A percentile compares a stretch with the other conserved stretches of the same genome.
These are phyloP conservation scores for Calliopsis andreniformis DNA, from an alignment of 1,140 invertebrate species.

Conservation along the genomic window DNA sequence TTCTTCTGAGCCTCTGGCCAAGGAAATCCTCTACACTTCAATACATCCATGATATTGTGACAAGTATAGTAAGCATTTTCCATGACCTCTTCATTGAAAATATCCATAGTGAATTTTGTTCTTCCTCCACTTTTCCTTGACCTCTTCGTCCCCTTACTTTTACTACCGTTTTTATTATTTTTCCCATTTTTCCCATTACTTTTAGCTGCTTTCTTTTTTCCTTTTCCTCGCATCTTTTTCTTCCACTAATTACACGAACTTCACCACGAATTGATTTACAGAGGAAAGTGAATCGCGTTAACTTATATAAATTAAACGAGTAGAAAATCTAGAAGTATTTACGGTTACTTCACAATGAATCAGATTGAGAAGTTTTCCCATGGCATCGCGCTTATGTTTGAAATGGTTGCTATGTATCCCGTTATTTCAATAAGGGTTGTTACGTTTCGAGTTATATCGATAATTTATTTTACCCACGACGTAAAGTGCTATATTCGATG, in stretches of 20 bases:
- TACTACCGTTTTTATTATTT: conserved; percentile 81
- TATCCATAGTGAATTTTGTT: conserved; percentile 86
- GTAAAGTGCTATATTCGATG: background rate
- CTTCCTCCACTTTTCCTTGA: conserved; percentile 84
- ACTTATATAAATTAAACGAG: background rate
- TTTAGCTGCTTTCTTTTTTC: conserved; percentile 67
- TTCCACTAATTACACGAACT: background rate
- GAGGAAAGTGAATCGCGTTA: background rate
- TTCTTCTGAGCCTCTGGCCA: conserved; percentile 92
- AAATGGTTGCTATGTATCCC: conserved; percentile 8
- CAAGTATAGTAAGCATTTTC: conserved; percentile 94
- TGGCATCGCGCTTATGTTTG: background rate
- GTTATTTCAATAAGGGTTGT: conserved; percentile 27
- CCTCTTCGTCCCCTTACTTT: conserved; percentile 80
- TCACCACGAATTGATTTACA: background rate
- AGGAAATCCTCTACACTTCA: conserved; percentile 89
- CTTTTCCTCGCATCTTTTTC: conserved; percentile 46
- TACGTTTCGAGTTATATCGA: conserved; percentile 21
- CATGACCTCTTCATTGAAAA: conserved; percentile 93
- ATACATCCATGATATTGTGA: conserved; percentile 92
- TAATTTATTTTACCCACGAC: background rate
- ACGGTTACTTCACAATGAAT: background rate
- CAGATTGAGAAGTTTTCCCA: background rate
- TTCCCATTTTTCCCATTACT: conserved; percentile 77
- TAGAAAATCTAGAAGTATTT: background rate